Percentiles rank a stretch among this genome's conserved stretches.
Conservation (phyloP, 1,140 invertebrate species). For the Mercenaria mercenaria region DNA sequence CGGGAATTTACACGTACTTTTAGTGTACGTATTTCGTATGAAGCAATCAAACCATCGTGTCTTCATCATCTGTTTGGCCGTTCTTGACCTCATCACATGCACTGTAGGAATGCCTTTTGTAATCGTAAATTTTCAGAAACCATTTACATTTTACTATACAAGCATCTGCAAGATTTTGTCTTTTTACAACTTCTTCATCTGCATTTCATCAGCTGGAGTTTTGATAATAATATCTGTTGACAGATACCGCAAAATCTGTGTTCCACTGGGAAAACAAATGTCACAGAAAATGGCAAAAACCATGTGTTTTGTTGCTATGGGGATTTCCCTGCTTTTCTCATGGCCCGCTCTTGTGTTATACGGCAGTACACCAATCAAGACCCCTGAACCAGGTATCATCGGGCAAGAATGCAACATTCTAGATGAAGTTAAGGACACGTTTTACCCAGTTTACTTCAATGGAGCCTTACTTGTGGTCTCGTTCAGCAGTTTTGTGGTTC, state of each 20-base stretch:
- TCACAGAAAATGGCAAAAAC: conserved; percentile 70
- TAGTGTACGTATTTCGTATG: conserved; percentile 78
- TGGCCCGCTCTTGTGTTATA: conserved; percentile 79
- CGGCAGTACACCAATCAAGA: conserved; percentile 70
- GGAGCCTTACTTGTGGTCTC: conserved; percentile 66
- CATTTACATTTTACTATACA: conserved; percentile 74
- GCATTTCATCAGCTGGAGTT: conserved; percentile 71
- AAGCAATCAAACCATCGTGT: conserved; percentile 75
- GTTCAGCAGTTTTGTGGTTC: conserved; percentile 60
- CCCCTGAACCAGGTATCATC: conserved; percentile 43
- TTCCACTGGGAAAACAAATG: conserved; percentile 70
- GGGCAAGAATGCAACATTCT: conserved; percentile 71
- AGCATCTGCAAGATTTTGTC: conserved; percentile 77
- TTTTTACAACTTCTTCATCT: conserved; percentile 77
- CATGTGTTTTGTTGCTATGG: conserved; percentile 70
- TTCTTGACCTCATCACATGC: conserved; percentile 80
- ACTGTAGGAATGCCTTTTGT: conserved; percentile 79
- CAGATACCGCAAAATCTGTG: conserved; percentile 79
- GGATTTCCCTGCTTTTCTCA: conserved; percentile 70
- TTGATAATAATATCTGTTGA: conserved; percentile 80
- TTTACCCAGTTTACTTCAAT: conserved; percentile 70
- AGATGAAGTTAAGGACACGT: conserved; percentile 61
- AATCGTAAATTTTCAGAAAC: conserved; percentile 72
- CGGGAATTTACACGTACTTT: conserved; percentile 77
- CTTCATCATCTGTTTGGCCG: conserved; percentile 77